phyloP scores from a whole-genome alignment of 1,140 invertebrate species.

The Pentalonia nigronervosa region DNA sequence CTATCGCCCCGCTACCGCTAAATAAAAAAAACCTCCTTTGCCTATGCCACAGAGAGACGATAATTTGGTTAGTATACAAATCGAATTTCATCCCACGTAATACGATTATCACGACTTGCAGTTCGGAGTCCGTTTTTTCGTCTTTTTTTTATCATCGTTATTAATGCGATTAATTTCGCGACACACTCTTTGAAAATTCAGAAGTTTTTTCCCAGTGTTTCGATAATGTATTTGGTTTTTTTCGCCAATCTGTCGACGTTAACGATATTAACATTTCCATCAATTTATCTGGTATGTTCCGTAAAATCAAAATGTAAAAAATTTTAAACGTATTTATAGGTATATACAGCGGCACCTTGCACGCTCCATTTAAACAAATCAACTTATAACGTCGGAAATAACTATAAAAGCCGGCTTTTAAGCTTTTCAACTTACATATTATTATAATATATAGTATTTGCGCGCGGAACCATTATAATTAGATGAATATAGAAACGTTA shows the following conservation, averaged over 20 bases:
- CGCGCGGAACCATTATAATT: too few relatives aligned
- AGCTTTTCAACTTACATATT: neutral
- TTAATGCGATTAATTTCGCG: neutral
- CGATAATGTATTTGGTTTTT: slow-evolving; percentile 3
- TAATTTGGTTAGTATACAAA: neutral
- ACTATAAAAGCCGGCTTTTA: neutral
- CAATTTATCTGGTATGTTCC: neutral
- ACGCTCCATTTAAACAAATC: neutral
- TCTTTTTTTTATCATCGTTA: neutral
- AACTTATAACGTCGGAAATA: neutral
- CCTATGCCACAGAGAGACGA: neutral
- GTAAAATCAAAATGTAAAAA: neutral
- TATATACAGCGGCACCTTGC: neutral
- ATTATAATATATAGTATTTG: neutral
- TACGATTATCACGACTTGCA: neutral
- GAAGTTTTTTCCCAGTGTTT: neutral
- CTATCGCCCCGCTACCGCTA: neutral
- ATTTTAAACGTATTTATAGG: neutral
- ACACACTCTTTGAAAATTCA: slow-evolving; percentile 10
- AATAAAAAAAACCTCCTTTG: neutral
- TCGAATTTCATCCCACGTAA: neutral
- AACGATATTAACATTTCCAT: neutral
- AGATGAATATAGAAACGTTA: too few relatives aligned
- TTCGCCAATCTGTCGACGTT: neutral
- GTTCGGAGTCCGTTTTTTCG: neutral